Evolutionary conservation across 2,888 invertebrate genomes (phyloP), one percentile per base, ranked within the genome.

Genomic region (Hypena proboscidalis): DNA sequence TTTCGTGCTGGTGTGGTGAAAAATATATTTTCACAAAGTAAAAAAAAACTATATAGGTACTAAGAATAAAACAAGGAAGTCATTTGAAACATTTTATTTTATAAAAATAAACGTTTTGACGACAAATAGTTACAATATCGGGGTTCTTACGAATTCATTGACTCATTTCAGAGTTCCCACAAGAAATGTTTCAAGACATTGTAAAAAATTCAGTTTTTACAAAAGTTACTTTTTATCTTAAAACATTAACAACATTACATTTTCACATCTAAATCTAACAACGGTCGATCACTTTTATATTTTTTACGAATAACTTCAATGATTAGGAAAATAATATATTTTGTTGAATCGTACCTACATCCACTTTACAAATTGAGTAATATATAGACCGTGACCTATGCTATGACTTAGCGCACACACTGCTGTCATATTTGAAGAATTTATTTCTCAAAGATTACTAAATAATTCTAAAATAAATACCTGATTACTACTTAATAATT

Each of bases 141-240:
- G 90, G 90, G 88, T 89, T 86, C 87, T 86, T 85, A 84, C 82
- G 83, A 88, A 82, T 83, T 79, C 73, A 74, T 71, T 70, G 71
- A 80, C 88, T 80, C 84, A 70, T 77, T 74, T 72, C 71, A 71
- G 84, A 84, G 81, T 80, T 73, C 74, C 75, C 83, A 71, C 76
- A 80, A 79, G 84, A 83, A 93, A 93, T 93, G 93, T 93, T 93
- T 92, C 93, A 93, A 94, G 94, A 94, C 93, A 93, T 93, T 93
- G 93, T 93, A 91, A 92, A 92, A 91, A 91, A 89, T 85, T 88
- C 83, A 92, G 93, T 91, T 92, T 91, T 93, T 93, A 93, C 93
- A 94, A 94, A 94, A 93, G 91, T 93, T 92, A 93, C 91, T 92
- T 85, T 82, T 77, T 83, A 89, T 83, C 93, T 93, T 93, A 93